phyloP scores from a whole-genome alignment of 92 coral and sea anemone species.

The Actinostola sp. region DNA sequence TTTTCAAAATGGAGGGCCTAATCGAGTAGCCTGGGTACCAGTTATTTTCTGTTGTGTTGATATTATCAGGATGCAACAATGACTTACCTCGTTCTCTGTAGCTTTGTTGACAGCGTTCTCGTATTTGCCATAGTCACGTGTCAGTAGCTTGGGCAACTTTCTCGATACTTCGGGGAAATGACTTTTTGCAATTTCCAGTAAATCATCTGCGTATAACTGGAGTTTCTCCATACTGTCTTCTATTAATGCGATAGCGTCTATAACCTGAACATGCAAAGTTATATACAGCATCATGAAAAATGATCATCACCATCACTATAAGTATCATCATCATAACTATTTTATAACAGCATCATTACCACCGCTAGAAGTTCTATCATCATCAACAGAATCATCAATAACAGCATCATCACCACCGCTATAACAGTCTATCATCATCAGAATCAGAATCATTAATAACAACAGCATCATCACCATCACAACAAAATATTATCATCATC shows the following conservation, averaged over 20 bases:
- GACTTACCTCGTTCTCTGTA: slow-evolving; percentile 71
- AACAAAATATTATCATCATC: too few relatives aligned
- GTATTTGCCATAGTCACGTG: slow-evolving; percentile 59
- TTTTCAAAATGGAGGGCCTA: neutral
- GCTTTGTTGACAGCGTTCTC: slow-evolving; percentile 63
- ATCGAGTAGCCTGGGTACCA: neutral
- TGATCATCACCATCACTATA: neutral
- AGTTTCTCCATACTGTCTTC: slow-evolving; percentile 95
- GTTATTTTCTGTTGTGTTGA: neutral
- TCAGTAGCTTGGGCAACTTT: slow-evolving; percentile 67
- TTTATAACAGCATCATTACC: too few relatives aligned
- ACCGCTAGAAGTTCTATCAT: too few relatives aligned
- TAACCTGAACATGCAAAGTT: slow-evolving; percentile 42
- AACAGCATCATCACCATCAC: too few relatives aligned
- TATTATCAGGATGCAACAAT: neutral
- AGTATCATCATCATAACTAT: neutral
- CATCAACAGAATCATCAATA: too few relatives aligned
- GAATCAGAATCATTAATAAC: too few relatives aligned
- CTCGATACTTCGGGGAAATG: slow-evolving; percentile 89
- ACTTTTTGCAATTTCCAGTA: slow-evolving; percentile 71
- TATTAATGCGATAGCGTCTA: slow-evolving; percentile 75
- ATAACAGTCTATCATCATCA: too few relatives aligned
- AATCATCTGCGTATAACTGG: slow-evolving; percentile 80
- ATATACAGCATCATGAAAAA: too few relatives aligned
- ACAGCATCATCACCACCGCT: too few relatives aligned